Percentiles rank a stretch among this genome's conserved stretches.
These are phyloP conservation scores for Tetrax tetrax DNA, from an alignment of 2,113 vertebrate species.

Conservation along the genomic window DNA sequence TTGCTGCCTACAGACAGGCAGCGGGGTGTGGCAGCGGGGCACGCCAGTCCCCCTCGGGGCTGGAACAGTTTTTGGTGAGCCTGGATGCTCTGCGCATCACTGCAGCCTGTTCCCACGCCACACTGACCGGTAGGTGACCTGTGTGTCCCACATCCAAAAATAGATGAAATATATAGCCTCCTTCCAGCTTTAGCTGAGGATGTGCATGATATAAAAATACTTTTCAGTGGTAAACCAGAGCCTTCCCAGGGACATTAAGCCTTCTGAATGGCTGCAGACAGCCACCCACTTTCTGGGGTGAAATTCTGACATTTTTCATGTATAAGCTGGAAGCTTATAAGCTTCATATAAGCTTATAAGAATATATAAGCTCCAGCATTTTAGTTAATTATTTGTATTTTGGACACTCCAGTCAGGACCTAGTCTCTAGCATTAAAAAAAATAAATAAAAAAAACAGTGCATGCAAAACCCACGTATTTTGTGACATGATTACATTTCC, in stretches of 20 bases:
- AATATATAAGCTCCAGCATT: neutral
- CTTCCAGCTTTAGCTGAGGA: neutral
- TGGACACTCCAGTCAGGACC: neutral
- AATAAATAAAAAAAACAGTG: neutral
- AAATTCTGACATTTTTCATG: neutral
- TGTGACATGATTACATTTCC: neutral
- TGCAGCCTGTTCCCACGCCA: neutral
- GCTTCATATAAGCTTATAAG: too few species aligned
- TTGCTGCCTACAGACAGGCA: too few species aligned
- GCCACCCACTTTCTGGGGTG: neutral
- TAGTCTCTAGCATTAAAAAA: neutral
- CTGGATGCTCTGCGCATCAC: neutral
- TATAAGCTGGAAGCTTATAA: too few species aligned
- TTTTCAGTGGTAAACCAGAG: neutral
- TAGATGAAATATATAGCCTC: neutral
- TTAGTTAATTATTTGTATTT: neutral
- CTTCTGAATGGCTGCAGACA: neutral
- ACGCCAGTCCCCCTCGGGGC: neutral
- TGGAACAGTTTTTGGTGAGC: neutral
- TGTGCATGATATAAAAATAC: neutral
- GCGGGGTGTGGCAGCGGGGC: fast-evolving
- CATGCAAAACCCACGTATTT: fast-evolving
- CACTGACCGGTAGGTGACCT: neutral
- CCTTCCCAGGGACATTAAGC: neutral
- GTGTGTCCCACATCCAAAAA: neutral